Conservation (phyloP, 2,888 invertebrate species). For the Caenorhabditis sp. region DNA sequence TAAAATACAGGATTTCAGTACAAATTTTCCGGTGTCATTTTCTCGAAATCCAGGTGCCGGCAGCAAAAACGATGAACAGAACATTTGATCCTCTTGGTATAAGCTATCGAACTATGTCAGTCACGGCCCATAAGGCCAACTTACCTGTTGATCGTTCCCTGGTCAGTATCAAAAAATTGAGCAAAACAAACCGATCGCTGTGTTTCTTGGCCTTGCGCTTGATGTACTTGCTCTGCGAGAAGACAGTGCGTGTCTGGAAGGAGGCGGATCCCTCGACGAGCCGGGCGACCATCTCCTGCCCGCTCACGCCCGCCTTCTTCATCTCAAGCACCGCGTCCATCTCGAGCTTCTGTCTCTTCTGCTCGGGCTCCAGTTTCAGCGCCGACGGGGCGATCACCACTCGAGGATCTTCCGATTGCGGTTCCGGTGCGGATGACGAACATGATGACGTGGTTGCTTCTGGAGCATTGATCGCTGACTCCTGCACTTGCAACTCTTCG, state of each 20-base stretch:
- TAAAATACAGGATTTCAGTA: too few relatives aligned
- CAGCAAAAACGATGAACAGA: too few relatives aligned
- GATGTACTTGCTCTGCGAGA: slow-evolving; percentile 72
- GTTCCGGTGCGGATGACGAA: too few relatives aligned
- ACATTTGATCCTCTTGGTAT: too few relatives aligned
- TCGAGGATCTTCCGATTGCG: slow-evolving; percentile 6
- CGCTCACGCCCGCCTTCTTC: slow-evolving; percentile 66
- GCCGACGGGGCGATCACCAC: slow-evolving; percentile 53
- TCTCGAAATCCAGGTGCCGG: too few relatives aligned
- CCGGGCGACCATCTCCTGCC: slow-evolving; percentile 64
- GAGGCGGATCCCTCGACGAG: slow-evolving; percentile 72
- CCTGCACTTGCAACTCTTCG: slow-evolving; percentile 40
- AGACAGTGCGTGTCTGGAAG: slow-evolving; percentile 69
- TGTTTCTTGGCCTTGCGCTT: slow-evolving; percentile 92
- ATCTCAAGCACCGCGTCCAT: slow-evolving; percentile 68
- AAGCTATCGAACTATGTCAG: too few relatives aligned
- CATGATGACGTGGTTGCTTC: slow-evolving; percentile 2
- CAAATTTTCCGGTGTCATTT: too few relatives aligned
- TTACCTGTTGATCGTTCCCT: too few relatives aligned
- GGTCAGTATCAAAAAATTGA: too few relatives aligned
- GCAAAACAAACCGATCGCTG: slow-evolving; percentile 83
- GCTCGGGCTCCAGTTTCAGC: slow-evolving; percentile 46
- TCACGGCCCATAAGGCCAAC: too few relatives aligned
- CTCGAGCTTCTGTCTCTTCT: slow-evolving; percentile 63
- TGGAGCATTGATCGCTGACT: slow-evolving; percentile 8